Evolutionary conservation across 2,113 vertebrate species (phyloP).

Genomic region (Mixornis gularis): DNA sequence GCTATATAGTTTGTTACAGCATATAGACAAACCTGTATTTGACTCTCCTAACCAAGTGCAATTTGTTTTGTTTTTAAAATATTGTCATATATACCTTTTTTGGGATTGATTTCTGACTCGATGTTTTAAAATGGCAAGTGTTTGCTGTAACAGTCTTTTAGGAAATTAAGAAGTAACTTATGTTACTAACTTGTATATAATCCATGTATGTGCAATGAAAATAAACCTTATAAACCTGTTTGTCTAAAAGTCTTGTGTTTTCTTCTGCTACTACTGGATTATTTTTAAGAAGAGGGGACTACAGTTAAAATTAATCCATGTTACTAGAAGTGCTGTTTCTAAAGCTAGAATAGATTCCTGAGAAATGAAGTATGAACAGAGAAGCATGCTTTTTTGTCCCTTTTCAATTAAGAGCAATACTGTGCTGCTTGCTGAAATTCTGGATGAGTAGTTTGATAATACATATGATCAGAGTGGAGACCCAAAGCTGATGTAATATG

Average conservation of each 20-base stretch:
- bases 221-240: constrained; percentile 79
- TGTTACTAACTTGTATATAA: constrained; percentile 83
- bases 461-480: background rate
- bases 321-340: background rate
- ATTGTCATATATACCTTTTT: constrained; percentile 67
- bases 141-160: constrained; percentile 75
- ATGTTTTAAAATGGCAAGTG: constrained; percentile 69
- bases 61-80: constrained; percentile 63
- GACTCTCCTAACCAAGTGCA: constrained; percentile 65
- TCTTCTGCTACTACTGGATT: background rate
- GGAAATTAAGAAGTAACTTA: constrained; percentile 71
- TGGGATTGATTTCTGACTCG: constrained; percentile 66
- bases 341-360: background rate
- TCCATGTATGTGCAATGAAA: constrained; percentile 76
- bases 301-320: background rate
- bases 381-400: background rate
- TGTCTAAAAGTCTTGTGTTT: constrained; percentile 68
- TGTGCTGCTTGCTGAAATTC: background rate
- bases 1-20: constrained; percentile 62
- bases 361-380: background rate
- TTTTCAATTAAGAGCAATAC: background rate
- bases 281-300: background rate
- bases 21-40: constrained; percentile 60
- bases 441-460: background rate
- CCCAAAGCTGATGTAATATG: background rate